Evolutionary conservation across 2,113 vertebrate species (phyloP).

Genomic region (Prochilodus magdalenae): DNA sequence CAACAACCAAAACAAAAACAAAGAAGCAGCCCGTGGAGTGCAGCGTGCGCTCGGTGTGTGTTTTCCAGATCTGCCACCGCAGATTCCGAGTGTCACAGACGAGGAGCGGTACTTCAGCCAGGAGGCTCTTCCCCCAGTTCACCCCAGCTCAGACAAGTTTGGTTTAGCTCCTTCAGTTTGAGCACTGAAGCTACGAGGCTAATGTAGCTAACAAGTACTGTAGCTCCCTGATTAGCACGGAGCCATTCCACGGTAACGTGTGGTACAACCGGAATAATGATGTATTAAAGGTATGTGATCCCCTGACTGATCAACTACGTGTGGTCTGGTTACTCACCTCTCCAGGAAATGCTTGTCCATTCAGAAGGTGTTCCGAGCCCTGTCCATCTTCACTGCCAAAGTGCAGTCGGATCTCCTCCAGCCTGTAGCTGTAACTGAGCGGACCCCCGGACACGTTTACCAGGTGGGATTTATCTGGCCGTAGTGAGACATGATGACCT

Average conservation of each 20-base stretch:
- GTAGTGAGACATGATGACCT: constrained; percentile 90
- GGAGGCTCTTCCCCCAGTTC: too few relatives aligned
- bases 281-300: too few relatives aligned
- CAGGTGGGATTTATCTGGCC: constrained; percentile 91
- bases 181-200: too few relatives aligned
- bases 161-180: too few relatives aligned
- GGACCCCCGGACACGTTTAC: constrained; percentile 95
- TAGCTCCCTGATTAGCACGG: too few relatives aligned
- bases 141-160: too few relatives aligned
- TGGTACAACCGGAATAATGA: too few relatives aligned
- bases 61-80: not conserved
- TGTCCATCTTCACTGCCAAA: constrained; percentile 92
- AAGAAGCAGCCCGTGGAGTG: not conserved
- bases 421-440: constrained; percentile 91
- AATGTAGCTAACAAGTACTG: too few relatives aligned
- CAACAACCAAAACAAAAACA: constrained; percentile 32
- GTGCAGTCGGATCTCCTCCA: constrained; percentile 92
- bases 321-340: constrained; percentile 80
- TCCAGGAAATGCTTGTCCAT: constrained; percentile 93
- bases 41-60: not conserved
- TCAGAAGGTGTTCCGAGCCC: constrained; percentile 93
- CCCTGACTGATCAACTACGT: too few relatives aligned
- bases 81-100: too few relatives aligned
- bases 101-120: not conserved
- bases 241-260: too few relatives aligned